A percentile compares a stretch with the other conserved stretches of the same genome.
Evolutionary conservation across 2,888 invertebrate genomes (phyloP).

Genomic region (Chrysolina americana): DNA sequence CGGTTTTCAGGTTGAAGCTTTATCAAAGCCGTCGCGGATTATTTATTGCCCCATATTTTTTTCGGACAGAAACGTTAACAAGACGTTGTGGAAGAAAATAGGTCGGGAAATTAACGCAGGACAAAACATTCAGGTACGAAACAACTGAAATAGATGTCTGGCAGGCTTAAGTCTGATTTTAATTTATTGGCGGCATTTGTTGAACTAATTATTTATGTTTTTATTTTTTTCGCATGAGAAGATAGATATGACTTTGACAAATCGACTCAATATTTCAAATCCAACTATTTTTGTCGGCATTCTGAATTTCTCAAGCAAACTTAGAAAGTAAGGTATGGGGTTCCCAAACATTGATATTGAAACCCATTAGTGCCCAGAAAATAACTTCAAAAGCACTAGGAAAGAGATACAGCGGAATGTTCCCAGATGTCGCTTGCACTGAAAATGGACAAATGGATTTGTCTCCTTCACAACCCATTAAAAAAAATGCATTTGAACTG

Average conservation of each 20-base stretch:
- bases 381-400: too few species aligned
- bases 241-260: background rate
- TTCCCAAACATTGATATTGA: background rate
- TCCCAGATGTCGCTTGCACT: too few species aligned
- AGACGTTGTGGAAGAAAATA: constrained; percentile 24
- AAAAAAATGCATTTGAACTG: too few species aligned
- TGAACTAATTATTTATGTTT: constrained; percentile 13
- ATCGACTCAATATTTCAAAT: background rate
- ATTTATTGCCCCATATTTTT: constrained; percentile 11
- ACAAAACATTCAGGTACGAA: constrained; percentile 26
- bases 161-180: constrained; percentile 1
- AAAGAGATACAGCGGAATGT: too few species aligned
- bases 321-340: background rate
- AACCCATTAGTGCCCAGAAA: too few species aligned
- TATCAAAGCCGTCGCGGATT: constrained; percentile 21
- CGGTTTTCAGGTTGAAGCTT: constrained; percentile 9
- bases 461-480: too few species aligned
- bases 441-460: too few species aligned
- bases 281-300: background rate
- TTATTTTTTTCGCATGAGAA: constrained; percentile 15
- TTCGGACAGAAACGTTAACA: constrained; percentile 14
- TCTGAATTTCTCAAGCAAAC: background rate
- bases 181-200: constrained; percentile 27
- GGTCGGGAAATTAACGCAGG: constrained; percentile 19
- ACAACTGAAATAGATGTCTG: constrained; percentile 26